Conservation (phyloP, 2,113 vertebrate species). For the Otolemur garnettii region DNA sequence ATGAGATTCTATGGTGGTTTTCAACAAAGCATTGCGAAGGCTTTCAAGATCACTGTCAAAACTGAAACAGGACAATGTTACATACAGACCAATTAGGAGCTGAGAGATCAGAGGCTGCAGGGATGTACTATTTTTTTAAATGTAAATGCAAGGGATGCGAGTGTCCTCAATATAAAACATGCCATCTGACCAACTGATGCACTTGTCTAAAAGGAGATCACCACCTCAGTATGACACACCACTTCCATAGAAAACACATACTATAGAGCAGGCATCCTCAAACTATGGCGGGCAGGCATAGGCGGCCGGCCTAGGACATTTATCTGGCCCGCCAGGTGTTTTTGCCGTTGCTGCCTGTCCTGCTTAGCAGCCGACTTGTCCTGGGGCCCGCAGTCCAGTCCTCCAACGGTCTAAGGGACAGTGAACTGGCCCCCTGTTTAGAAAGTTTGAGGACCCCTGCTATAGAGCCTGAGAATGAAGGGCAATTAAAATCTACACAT, state of each 20-base stretch:
- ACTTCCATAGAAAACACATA: not conserved
- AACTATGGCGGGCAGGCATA: too few relatives aligned
- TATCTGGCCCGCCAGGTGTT: too few relatives aligned
- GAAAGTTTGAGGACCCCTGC: too few relatives aligned
- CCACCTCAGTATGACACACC: fast-evolving
- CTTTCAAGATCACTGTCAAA: constrained; percentile 95
- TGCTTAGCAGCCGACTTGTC: too few relatives aligned
- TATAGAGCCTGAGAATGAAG: not conserved
- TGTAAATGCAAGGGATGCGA: not conserved
- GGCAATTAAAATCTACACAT: not conserved
- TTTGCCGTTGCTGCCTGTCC: too few relatives aligned
- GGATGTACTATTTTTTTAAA: not conserved
- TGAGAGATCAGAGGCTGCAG: not conserved
- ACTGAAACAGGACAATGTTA: constrained; percentile 84
- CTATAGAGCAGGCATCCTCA: too few relatives aligned
- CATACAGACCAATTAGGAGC: not conserved
- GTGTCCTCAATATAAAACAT: not conserved
- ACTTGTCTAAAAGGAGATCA: not conserved
- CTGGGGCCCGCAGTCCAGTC: too few relatives aligned
- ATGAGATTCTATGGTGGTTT: constrained; percentile 91
- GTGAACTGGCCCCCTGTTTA: too few relatives aligned
- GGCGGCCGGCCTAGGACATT: too few relatives aligned
- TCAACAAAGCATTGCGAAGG: constrained; percentile 91
- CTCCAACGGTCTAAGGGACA: too few relatives aligned
- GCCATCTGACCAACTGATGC: not conserved